Evolutionary conservation across 2,888 invertebrate genomes (phyloP).

Genomic region (Habrosyne pyritoides): DNA sequence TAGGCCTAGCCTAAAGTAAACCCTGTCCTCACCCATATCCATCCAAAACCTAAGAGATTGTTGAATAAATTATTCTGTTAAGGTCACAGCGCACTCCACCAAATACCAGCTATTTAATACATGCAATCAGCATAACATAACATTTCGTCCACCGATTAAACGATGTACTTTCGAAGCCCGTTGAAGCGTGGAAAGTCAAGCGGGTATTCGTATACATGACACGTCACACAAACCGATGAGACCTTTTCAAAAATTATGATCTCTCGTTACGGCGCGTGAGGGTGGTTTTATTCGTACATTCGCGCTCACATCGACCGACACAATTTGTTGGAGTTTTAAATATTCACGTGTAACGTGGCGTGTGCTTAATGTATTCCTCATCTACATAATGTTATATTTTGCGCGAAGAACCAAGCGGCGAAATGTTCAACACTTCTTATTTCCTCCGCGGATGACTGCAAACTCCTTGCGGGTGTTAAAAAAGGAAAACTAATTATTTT

Average conservation of each 20-base stretch:
- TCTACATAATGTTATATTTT: conserved; percentile 73
- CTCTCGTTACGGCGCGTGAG: conserved; percentile 42
- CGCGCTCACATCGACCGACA: conserved; percentile 51
- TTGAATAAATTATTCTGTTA: too few species aligned
- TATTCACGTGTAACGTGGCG: conserved; percentile 65
- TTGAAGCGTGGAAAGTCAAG: conserved; percentile 17
- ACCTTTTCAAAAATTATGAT: conserved; percentile 68
- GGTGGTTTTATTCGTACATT: conserved; percentile 49
- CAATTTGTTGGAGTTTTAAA: conserved; percentile 69
- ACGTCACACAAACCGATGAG: conserved; percentile 57
- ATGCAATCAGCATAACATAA: background rate
- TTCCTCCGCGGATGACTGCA: conserved; percentile 13
- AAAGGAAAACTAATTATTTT: background rate
- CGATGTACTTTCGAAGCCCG: conserved; percentile 9
- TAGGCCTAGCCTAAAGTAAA: too few species aligned
- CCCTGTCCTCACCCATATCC: too few species aligned
- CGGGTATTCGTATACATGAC: conserved; percentile 46
- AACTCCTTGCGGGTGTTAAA: background rate
- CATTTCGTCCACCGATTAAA: conserved; percentile 1
- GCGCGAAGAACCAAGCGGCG: conserved; percentile 43
- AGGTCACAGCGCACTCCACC: background rate
- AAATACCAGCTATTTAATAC: background rate
- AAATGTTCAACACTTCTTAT: conserved; percentile 48
- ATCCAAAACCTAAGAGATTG: too few species aligned
- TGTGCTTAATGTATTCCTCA: conserved; percentile 69